Conservation (phyloP, 2,113 vertebrate genomes). For the Myotis brandtii region DNA sequence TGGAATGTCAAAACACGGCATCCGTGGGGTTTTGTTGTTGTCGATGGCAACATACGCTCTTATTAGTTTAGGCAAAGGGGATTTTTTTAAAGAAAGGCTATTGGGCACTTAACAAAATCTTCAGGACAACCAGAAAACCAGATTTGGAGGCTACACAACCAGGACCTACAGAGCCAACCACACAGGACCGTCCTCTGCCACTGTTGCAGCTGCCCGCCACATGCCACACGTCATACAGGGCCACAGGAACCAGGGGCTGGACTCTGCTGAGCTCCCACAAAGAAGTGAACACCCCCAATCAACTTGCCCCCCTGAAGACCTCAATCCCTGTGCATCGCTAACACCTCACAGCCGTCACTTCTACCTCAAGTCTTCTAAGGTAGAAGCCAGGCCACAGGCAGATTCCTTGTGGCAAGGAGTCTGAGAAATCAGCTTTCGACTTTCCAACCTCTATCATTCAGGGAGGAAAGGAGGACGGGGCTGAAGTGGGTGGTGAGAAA, state of each 20-base stretch:
- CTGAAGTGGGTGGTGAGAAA: too few species aligned
- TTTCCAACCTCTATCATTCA: not conserved
- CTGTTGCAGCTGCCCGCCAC: not conserved
- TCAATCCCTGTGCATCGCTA: not conserved
- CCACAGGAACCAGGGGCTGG: not conserved
- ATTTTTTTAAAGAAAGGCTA: not conserved
- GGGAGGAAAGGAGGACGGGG: not conserved
- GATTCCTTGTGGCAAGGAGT: not conserved
- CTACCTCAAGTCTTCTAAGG: not conserved
- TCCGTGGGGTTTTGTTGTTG: not conserved
- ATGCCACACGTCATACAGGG: not conserved
- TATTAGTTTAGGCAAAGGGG: not conserved
- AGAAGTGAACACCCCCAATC: not conserved
- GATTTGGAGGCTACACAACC: not conserved
- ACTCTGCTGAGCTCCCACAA: not conserved
- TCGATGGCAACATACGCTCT: not conserved
- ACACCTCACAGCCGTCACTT: not conserved
- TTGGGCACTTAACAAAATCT: not conserved
- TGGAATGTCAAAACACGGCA: not conserved
- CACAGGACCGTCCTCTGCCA: not conserved
- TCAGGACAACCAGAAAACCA: not conserved
- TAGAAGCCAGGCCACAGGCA: not conserved
- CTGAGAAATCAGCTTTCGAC: not conserved
- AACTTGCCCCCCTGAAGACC: not conserved
- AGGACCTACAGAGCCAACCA: not conserved